Percentiles rank a stretch among this genome's conserved stretches.
These are phyloP conservation scores for Gymnoscopelus braueri DNA, from an alignment of 2,797 vertebrate genomes.

Conservation along the genomic window DNA sequence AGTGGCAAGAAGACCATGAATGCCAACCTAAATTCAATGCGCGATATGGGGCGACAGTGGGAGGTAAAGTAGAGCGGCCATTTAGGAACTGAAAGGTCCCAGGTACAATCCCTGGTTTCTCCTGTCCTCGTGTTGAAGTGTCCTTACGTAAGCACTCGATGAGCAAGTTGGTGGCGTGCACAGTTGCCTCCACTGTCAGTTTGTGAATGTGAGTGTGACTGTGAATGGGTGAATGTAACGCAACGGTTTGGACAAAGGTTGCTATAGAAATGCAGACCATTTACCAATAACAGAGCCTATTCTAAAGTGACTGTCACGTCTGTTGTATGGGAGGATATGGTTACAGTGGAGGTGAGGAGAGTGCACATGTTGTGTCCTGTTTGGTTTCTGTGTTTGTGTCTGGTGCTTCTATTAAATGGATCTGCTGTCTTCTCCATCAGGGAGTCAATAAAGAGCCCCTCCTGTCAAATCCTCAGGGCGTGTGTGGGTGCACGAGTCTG, in stretches of 20 bases:
- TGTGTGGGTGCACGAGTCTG: slow-evolving; percentile 6
- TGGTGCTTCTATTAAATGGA: slow-evolving; percentile 79
- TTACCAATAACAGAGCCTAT: not conserved
- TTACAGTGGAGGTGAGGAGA: slow-evolving; percentile 55
- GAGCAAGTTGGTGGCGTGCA: too few species aligned
- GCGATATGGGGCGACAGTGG: slow-evolving; percentile 24
- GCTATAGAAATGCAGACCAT: too few species aligned
- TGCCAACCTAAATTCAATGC: slow-evolving; percentile 33
- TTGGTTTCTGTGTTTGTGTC: slow-evolving; percentile 64
- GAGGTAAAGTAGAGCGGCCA: too few species aligned
- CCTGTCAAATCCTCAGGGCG: slow-evolving; percentile 76
- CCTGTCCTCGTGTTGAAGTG: too few species aligned
- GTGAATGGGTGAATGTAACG: too few species aligned
- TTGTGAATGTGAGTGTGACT: too few species aligned
- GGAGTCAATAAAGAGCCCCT: slow-evolving; percentile 80
- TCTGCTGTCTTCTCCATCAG: slow-evolving; percentile 83
- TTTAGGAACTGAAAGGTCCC: too few species aligned
- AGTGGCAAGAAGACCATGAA: slow-evolving; percentile 20
- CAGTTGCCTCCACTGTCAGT: too few species aligned
- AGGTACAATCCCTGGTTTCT: too few species aligned
- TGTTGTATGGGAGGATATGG: slow-evolving; percentile 38
- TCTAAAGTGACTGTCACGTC: slow-evolving; percentile 54
- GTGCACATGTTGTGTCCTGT: slow-evolving; percentile 72
- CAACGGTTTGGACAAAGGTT: too few species aligned
- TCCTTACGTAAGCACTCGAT: too few species aligned